Evolutionary conservation across 2,888 invertebrate genomes (phyloP).

Genomic region (Helobdella robusta): DNA sequence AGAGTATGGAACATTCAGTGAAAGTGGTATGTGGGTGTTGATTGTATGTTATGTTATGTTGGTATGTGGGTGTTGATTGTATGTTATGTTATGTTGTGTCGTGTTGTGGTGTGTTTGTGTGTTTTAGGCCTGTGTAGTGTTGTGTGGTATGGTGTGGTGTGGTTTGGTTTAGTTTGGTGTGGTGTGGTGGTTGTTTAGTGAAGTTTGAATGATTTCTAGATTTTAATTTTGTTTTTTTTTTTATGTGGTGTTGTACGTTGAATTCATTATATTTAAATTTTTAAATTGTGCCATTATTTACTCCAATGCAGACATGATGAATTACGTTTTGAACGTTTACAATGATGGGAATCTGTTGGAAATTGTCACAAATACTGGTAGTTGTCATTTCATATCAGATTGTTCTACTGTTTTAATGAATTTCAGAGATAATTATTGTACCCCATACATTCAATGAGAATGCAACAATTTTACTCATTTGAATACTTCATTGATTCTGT

Average conservation of each 20-base stretch:
- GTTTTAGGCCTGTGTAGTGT: no score
- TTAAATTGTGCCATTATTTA: background rate
- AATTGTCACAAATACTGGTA: slow-evolving; percentile 86
- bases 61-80: background rate
- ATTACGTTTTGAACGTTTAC: slow-evolving; percentile 76
- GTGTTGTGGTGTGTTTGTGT: no score
- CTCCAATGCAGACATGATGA: slow-evolving; percentile 58
- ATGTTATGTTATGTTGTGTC: no score
- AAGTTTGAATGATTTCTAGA: no score
- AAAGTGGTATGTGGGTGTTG: slow-evolving; percentile 3
- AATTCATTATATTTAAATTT: no score
- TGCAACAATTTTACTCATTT: background rate
- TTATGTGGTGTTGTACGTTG: no score
- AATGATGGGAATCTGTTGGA: slow-evolving; percentile 81
- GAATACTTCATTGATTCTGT: background rate
- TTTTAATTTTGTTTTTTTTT: no score
- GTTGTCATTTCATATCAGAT: slow-evolving; percentile 29
- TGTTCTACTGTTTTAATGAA: background rate
- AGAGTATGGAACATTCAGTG: slow-evolving; percentile 66
- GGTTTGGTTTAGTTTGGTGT: no score
- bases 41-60: background rate
- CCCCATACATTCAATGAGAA: background rate
- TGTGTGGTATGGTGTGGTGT: no score
- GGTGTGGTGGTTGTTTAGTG: no score
- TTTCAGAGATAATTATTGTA: background rate